phyloP scores from a whole-genome alignment of 2,797 vertebrate genomes.

The Cirrhinus molitorella region DNA sequence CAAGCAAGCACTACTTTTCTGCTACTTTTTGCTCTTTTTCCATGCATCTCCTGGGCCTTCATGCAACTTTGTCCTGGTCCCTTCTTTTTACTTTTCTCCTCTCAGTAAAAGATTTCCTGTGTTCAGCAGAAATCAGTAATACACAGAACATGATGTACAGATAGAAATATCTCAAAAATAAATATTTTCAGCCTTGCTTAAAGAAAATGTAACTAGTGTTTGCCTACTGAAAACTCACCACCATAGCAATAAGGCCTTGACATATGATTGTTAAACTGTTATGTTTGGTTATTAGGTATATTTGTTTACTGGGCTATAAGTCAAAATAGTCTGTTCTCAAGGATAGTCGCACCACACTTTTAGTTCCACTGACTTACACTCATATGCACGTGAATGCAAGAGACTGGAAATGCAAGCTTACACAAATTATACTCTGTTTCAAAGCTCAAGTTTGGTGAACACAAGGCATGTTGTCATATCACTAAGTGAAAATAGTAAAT shows the following conservation, averaged over 20 bases:
- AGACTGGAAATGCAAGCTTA: background rate
- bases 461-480: background rate
- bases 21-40: slow-evolving; percentile 21
- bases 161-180: background rate
- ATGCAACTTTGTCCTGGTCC: background rate
- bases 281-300: background rate
- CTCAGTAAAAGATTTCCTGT: background rate
- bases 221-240: too few relatives aligned
- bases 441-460: background rate
- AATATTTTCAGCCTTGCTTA: background rate
- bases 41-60: background rate
- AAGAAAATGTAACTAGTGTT: background rate
- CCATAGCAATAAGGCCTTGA: background rate
- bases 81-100: background rate
- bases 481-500: background rate
- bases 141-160: background rate
- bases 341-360: background rate
- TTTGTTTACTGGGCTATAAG: background rate
- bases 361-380: background rate
- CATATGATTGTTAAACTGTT: background rate
- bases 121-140: slow-evolving; percentile 1
- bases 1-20: slow-evolving; percentile 55
- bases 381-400: background rate
- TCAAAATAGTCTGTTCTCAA: background rate
- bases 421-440: too few relatives aligned